Percentiles rank a stretch among this genome's conserved stretches.
Evolutionary conservation across 1,140 invertebrate genomes (phyloP).

Genomic region (Pseudobourletiella spinata): DNA sequence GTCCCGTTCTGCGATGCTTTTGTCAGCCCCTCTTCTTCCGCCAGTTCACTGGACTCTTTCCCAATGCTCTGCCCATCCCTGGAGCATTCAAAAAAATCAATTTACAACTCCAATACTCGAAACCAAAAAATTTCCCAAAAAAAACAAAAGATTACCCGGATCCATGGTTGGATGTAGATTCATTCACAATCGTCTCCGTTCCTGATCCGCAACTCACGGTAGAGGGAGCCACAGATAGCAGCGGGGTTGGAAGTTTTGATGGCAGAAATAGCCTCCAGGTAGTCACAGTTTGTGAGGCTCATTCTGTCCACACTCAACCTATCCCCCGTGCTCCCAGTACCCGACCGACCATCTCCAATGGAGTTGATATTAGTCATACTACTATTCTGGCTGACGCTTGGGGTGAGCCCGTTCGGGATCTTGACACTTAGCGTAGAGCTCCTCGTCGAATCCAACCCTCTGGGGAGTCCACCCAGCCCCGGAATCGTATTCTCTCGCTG

Average conservation of each 20-base stretch:
- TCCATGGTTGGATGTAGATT: constrained; percentile 20
- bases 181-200: constrained; percentile 35
- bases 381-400: constrained; percentile 30
- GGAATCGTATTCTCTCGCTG: background rate
- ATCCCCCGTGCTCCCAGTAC: constrained; percentile 16
- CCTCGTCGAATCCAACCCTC: constrained; percentile 18
- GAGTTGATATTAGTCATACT: constrained; percentile 32
- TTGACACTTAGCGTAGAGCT: constrained; percentile 28
- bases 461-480: background rate
- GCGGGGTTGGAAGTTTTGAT: constrained; percentile 36
- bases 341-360: constrained; percentile 9
- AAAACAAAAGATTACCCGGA: constrained; percentile 26
- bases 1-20: constrained; percentile 12
- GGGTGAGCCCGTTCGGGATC: constrained; percentile 13
- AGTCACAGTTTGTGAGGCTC: constrained; percentile 32
- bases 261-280: constrained; percentile 35
- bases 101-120: background rate
- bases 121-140: background rate
- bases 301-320: constrained; percentile 30
- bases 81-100: background rate
- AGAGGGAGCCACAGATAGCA: constrained; percentile 20
- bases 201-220: constrained; percentile 25
- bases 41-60: constrained; percentile 30
- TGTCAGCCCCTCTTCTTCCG: constrained; percentile 16
- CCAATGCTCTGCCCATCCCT: constrained; percentile 27